Conservation (phyloP, 2,797 vertebrate genomes). For the Hypotaenidia philippensis region DNA sequence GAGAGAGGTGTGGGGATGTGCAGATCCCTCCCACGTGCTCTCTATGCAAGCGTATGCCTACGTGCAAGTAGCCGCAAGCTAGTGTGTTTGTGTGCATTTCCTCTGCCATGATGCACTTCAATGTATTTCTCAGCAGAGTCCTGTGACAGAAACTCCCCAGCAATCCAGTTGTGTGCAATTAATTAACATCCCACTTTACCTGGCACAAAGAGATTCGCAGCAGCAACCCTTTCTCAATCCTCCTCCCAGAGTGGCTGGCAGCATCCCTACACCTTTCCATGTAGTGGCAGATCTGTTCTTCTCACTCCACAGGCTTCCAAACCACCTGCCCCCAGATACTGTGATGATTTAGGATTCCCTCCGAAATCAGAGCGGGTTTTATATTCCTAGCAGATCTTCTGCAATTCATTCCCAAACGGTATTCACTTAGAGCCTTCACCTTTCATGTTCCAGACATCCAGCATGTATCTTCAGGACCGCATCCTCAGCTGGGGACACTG, state of each 20-base stretch:
- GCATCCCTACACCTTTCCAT: neutral
- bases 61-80: accelerated
- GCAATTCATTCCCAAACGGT: neutral
- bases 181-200: neutral
- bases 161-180: neutral
- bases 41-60: neutral
- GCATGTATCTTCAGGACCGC: neutral
- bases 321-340: neutral
- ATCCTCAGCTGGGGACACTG: neutral
- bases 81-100: neutral
- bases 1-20: neutral
- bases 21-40: neutral
- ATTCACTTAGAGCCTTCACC: neutral
- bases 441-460: neutral
- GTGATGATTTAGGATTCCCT: neutral
- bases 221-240: neutral
- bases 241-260: neutral
- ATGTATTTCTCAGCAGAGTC: constrained; percentile 1
- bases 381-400: neutral
- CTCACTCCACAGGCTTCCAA: neutral
- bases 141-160: neutral
- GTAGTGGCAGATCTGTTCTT: neutral
- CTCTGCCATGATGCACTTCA: neutral
- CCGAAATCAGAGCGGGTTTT: neutral
- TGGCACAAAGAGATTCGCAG: neutral